phyloP scores from a whole-genome alignment of 2,888 invertebrate genomes.

The Drosophila anceps region DNA sequence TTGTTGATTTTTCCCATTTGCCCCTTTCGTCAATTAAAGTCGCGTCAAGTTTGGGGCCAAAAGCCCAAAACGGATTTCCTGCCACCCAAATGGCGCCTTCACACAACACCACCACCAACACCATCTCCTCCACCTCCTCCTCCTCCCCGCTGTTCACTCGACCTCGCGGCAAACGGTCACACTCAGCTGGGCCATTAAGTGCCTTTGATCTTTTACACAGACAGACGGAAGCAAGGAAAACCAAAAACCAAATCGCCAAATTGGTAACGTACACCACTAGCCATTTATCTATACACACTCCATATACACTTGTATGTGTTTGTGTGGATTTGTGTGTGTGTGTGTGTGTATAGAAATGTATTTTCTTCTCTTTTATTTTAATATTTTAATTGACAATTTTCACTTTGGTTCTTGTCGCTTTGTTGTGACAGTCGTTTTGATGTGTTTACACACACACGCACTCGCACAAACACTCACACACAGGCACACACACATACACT shows the following conservation, averaged over 20 bases:
- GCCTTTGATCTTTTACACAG: slow-evolving; percentile 77
- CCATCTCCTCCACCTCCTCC: not conserved
- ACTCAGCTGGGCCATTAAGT: slow-evolving; percentile 67
- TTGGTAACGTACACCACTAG: slow-evolving; percentile 42
- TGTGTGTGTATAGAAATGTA: slow-evolving; percentile 4
- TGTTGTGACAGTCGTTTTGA: slow-evolving; percentile 77
- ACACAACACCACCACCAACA: not conserved
- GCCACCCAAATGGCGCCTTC: slow-evolving; percentile 48
- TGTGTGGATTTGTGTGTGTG: not conserved
- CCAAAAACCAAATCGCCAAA: slow-evolving; percentile 52
- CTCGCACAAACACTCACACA: slow-evolving; percentile 13
- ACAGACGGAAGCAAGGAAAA: slow-evolving; percentile 18
- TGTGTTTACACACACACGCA: slow-evolving; percentile 60
- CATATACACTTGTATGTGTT: not conserved
- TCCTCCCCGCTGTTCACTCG: not conserved
- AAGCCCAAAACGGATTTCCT: slow-evolving; percentile 61
- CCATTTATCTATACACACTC: slow-evolving; percentile 25
- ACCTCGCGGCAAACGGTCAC: slow-evolving; percentile 42
- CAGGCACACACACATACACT: slow-evolving; percentile 8
- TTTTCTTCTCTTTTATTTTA: slow-evolving; percentile 25
- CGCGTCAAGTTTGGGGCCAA: slow-evolving; percentile 62
- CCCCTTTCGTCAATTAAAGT: slow-evolving; percentile 69
- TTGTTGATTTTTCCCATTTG: slow-evolving; percentile 70
- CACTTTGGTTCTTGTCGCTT: slow-evolving; percentile 64
- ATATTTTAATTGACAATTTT: slow-evolving; percentile 74